phyloP scores from a whole-genome alignment of 2,113 vertebrate genomes.

The Apodemus sylvaticus region DNA sequence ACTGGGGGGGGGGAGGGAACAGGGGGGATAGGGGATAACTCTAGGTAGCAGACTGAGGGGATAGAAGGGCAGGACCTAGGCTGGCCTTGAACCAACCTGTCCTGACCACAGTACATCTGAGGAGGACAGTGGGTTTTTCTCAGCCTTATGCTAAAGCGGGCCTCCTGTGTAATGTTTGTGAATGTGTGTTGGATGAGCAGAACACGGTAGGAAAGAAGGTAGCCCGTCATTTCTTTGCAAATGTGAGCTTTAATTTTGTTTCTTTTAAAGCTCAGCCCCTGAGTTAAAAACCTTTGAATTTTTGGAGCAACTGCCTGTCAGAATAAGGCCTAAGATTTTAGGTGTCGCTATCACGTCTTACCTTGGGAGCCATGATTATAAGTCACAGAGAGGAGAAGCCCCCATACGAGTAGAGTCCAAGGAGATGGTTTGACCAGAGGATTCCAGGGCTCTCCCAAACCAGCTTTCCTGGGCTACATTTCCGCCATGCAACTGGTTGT shows the following conservation, averaged over 20 bases:
- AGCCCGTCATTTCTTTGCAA: not conserved
- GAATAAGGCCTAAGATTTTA: not conserved
- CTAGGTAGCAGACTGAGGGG: not conserved
- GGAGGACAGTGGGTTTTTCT: not conserved
- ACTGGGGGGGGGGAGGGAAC: not conserved
- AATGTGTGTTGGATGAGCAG: not conserved
- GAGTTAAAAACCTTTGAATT: not conserved
- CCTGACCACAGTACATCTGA: not conserved
- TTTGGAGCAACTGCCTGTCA: not conserved
- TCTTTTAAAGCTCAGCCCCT: not conserved
- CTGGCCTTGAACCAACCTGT: not conserved
- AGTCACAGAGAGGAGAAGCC: not conserved
- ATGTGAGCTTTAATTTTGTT: not conserved
- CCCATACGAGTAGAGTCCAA: not conserved
- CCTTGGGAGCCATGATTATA: not conserved
- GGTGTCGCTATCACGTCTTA: not conserved
- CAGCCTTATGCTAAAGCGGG: fast-evolving
- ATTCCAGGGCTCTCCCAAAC: not conserved
- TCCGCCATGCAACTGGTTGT: not conserved
- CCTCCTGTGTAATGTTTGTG: not conserved
- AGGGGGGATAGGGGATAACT: too few species aligned
- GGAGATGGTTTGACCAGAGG: not conserved
- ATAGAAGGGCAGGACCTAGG: not conserved
- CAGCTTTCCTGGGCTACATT: not conserved
- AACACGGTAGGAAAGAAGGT: not conserved